Evolutionary conservation across 2,113 vertebrate genomes (phyloP).

Genomic region (Piprites chloris): DNA sequence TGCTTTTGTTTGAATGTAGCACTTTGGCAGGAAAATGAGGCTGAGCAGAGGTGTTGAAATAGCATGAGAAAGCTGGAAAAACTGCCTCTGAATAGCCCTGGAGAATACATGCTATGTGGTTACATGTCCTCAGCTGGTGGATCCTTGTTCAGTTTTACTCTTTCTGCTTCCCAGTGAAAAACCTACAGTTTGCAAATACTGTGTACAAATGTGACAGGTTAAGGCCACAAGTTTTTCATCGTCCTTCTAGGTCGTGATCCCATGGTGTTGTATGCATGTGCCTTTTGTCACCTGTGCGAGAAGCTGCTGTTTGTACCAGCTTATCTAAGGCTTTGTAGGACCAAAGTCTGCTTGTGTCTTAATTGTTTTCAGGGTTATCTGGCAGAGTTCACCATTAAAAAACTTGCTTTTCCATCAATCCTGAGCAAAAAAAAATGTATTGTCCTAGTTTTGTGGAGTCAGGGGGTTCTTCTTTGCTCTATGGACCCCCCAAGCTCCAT

Average conservation of each 20-base stretch:
- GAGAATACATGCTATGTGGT: neutral
- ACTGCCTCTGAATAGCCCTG: neutral
- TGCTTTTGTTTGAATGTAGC: conserved; percentile 56
- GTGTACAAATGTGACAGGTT: fast-evolving
- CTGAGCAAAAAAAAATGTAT: neutral
- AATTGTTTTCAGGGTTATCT: neutral
- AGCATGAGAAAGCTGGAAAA: neutral
- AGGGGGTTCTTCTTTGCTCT: fast-evolving
- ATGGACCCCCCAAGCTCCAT: neutral
- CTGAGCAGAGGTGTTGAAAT: conserved; percentile 10
- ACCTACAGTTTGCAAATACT: neutral
- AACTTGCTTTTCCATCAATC: fast-evolving
- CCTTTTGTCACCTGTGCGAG: neutral
- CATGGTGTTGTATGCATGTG: fast-evolving
- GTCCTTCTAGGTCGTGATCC: neutral
- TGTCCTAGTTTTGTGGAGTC: neutral
- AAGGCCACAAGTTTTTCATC: neutral
- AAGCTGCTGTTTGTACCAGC: neutral
- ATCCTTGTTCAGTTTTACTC: neutral
- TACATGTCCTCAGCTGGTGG: neutral
- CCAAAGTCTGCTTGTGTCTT: neutral
- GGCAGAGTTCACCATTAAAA: neutral
- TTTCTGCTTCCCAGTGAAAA: neutral
- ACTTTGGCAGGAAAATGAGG: conserved; percentile 34
- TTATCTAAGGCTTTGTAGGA: neutral